Evolutionary conservation across 2,888 invertebrate genomes (phyloP), one percentile per base, ranked within the genome.

Genomic region (Apodemia zela): DNA sequence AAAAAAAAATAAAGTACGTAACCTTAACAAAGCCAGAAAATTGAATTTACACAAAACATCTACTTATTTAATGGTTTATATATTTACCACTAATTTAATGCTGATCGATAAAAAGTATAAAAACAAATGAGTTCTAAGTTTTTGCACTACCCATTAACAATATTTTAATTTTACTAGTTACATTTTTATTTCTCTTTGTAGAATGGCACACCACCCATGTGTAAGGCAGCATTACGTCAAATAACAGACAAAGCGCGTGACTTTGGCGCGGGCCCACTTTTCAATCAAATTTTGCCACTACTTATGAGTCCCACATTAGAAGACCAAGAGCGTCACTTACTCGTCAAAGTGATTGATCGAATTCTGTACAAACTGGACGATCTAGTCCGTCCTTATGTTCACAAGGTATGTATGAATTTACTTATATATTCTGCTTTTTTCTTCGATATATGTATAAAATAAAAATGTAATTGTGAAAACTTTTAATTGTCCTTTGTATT

Each of bases 291-390:
- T 75, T 89, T 99, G 62, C 99, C 99, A 0, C 92, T 99, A 66
- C 94, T 99, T n/a, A 99, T 99, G 99, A 99, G 99, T 45, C 99
- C 99, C 0, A 99, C 99, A 0, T 92, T 99, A 15, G 99, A 99
- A 86, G 99, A 99, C 87, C 99, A 99, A 87, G 99, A 99, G 83
- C 94, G 99, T 33, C 99, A 99, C 94, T 93, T 99, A 76, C 93
- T 99, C 63, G 99, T 99, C 10, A 99, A 99, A 93, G 98, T 99
- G 63, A 99, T 99, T 75, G 99, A 99, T 91, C 94, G 99, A 61
- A 99, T 99, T 80, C 93, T 99, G 15, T 99, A 99, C 90, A 99
- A 99, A 86, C 89, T 99, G 73, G 99, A 99, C 78, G 99, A 99
- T 89, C 93, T 99, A 74, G 99, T 99, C 33, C 95, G 99, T 68